These are phyloP conservation scores for Oryzias javanicus DNA, from an alignment of 2,113 vertebrate species.

Conservation along the genomic window DNA sequence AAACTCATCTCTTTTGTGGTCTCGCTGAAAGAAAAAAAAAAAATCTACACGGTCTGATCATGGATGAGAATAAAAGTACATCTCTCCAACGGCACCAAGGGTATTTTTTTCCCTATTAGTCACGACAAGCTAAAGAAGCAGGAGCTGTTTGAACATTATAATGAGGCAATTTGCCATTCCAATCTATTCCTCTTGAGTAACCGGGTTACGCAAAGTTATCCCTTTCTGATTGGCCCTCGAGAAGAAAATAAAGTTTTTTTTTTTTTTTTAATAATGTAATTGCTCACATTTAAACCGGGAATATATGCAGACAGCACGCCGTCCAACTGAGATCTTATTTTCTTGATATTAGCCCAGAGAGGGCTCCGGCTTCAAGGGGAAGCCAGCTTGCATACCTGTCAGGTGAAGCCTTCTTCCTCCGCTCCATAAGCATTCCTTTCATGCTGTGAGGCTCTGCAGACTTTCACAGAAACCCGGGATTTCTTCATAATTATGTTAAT, in stretches of 20 bases:
- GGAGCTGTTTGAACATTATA: slow-evolving; percentile 43
- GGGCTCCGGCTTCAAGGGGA: slow-evolving; percentile 41
- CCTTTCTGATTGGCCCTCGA: slow-evolving; percentile 9
- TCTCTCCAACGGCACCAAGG: slow-evolving; percentile 39
- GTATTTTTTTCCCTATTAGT: slow-evolving; percentile 42
- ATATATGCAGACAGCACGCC: background rate
- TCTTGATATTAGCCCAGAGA: slow-evolving; percentile 33
- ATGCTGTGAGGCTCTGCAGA: slow-evolving; percentile 67
- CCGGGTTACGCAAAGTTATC: slow-evolving; percentile 28
- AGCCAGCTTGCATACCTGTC: slow-evolving; percentile 14
- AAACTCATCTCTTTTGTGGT: slow-evolving; percentile 63
- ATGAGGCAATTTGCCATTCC: slow-evolving; percentile 34
- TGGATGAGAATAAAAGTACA: slow-evolving; percentile 41
- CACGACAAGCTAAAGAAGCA: slow-evolving; percentile 37
- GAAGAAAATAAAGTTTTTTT: slow-evolving; percentile 13
- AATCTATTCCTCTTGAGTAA: slow-evolving; percentile 14
- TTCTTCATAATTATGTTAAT: slow-evolving; percentile 78
- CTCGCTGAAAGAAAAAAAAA: slow-evolving; percentile 41
- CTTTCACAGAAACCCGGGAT: slow-evolving; percentile 62
- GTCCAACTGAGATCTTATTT: background rate
- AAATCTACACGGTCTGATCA: slow-evolving; percentile 55
- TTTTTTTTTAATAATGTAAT: background rate
- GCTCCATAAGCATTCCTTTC: slow-evolving; percentile 69
- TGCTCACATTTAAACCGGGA: slow-evolving; percentile 12
- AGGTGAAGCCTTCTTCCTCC: slow-evolving; percentile 39